Evolutionary conservation across 2,797 vertebrate genomes (phyloP).

Genomic region (Xiphophorus birchmanni): DNA sequence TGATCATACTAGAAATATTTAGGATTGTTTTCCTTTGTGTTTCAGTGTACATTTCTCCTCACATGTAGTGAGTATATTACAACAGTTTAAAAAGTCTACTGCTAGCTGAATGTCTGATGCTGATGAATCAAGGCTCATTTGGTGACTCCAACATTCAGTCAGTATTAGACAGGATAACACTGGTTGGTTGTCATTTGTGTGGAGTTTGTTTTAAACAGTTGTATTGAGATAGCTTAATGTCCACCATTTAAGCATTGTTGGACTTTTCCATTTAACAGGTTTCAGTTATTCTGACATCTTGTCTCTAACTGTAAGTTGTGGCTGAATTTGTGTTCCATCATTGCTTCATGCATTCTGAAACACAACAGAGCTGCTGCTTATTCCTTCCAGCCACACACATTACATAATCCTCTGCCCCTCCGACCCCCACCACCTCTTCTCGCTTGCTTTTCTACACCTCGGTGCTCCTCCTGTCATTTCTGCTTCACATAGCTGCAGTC

Average conservation of each 20-base stretch:
- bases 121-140: background rate
- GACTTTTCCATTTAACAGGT: background rate
- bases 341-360: slow-evolving; percentile 1
- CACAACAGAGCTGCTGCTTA: slow-evolving; percentile 22
- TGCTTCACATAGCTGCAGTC: slow-evolving; percentile 21
- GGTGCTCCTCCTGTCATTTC: slow-evolving; percentile 19
- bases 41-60: background rate
- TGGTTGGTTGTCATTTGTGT: background rate
- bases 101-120: background rate
- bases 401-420: slow-evolving; percentile 42
- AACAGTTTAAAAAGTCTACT: background rate
- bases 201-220: background rate
- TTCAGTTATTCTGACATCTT: slow-evolving; percentile 4
- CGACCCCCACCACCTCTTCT: slow-evolving; percentile 21
- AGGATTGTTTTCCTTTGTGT: background rate
- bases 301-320: background rate
- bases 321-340: background rate
- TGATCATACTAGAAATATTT: background rate
- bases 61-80: background rate
- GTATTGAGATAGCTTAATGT: background rate
- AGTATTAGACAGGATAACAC: background rate
- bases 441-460: slow-evolving; percentile 21
- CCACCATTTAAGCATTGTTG: background rate
- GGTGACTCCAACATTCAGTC: background rate
- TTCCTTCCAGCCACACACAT: slow-evolving; percentile 38